Conservation (phyloP, 2,888 invertebrate species). For the Marasmarcha lunaedactyla region DNA sequence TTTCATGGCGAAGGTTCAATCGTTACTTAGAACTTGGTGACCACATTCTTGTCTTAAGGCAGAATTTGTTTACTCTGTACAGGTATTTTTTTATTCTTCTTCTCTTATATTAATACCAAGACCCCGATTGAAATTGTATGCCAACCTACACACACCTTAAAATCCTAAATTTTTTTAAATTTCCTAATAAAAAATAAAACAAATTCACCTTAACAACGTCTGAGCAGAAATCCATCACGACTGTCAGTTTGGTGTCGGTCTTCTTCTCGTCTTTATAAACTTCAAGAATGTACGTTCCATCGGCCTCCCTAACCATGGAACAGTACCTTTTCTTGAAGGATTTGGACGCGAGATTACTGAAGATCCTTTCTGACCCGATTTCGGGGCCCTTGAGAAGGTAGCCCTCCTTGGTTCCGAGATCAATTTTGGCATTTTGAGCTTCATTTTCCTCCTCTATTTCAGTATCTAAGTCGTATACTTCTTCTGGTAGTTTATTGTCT, state of each 20-base stretch:
- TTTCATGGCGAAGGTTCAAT: not conserved
- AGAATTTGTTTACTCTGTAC: no score
- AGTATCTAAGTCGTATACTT: constrained; percentile 91
- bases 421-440: constrained; percentile 75
- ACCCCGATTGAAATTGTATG: no score
- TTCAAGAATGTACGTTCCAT: constrained; percentile 91
- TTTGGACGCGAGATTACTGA: constrained; percentile 91
- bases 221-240: constrained; percentile 94
- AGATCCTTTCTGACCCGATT: constrained; percentile 89
- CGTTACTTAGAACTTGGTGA: not conserved
- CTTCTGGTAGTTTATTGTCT: constrained; percentile 71
- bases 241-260: constrained; percentile 89
- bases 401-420: constrained; percentile 89
- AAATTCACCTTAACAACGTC: constrained; percentile 84
- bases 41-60: no score
- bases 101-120: no score
- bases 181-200: no score
- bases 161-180: no score
- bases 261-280: constrained; percentile 94
- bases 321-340: constrained; percentile 92
- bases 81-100: no score
- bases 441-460: constrained; percentile 86
- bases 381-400: constrained; percentile 93
- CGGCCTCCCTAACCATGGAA: constrained; percentile 89
- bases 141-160: no score